Evolutionary conservation across 1,140 invertebrate species (phyloP).

Genomic region (Papilio polyxenes): DNA sequence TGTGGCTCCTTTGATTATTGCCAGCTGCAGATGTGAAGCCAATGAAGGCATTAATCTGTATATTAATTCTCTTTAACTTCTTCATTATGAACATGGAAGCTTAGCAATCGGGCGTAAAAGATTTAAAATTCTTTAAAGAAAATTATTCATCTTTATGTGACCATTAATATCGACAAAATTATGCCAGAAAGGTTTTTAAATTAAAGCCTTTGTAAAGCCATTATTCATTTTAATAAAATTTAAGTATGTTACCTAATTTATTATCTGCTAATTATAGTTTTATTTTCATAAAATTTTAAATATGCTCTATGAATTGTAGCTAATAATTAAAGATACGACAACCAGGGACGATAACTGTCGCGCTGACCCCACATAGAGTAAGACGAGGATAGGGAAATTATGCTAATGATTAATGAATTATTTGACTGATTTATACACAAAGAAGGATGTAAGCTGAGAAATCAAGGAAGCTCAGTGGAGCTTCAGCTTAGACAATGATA

Average conservation of each 20-base stretch:
- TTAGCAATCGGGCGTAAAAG: neutral
- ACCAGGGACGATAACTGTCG: no score
- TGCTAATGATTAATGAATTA: no score
- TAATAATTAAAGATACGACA: no score
- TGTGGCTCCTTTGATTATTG: slow-evolving; percentile 13
- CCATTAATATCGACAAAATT: neutral
- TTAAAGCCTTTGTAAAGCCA: neutral
- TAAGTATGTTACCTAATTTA: no score
- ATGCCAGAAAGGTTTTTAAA: neutral
- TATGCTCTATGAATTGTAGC: no score
- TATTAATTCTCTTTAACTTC: neutral
- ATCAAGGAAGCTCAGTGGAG: no score
- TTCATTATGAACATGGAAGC: neutral
- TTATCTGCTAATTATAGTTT: no score
- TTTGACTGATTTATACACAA: no score
- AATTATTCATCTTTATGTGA: neutral
- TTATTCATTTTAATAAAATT: neutral
- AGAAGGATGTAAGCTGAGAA: no score
- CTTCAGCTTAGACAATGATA: neutral
- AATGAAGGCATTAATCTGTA: neutral
- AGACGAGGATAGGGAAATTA: no score
- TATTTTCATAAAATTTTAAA: no score
- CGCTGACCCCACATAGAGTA: no score
- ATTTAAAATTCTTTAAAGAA: neutral
- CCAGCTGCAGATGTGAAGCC: neutral